Percentiles rank a stretch among this genome's conserved stretches.
These are phyloP conservation scores for Oscheius sp. DNA, from an alignment of 2,888 invertebrate species.

Conservation along the genomic window DNA sequence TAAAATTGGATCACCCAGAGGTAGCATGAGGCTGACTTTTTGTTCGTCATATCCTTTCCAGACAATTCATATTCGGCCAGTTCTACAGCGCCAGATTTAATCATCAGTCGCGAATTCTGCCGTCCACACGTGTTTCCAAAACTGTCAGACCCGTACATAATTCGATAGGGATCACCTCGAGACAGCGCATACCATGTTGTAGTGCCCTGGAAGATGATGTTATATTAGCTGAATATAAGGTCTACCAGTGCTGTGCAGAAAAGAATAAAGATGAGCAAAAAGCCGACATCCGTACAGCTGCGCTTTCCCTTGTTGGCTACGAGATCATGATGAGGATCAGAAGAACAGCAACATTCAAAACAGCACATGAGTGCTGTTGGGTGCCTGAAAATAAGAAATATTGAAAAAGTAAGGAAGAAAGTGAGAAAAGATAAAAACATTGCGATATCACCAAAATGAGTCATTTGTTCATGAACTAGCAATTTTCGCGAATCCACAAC, in stretches of 20 bases:
- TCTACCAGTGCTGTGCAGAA: conserved; percentile 35
- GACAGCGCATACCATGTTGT: conserved; percentile 41
- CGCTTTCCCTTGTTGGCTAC: conserved; percentile 19
- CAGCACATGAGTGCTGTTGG: too few species aligned
- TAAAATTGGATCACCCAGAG: not conserved
- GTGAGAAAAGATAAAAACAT: not conserved
- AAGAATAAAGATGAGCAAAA: conserved; percentile 29
- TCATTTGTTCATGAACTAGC: conserved; percentile 10
- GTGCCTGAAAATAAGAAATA: too few species aligned
- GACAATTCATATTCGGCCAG: conserved; percentile 13
- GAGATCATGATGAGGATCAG: too few species aligned
- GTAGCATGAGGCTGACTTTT: not conserved
- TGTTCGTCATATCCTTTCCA: conserved; percentile 33
- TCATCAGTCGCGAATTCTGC: conserved; percentile 9
- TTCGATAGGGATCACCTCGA: conserved; percentile 79
- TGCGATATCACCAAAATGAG: not conserved
- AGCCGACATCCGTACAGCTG: conserved; percentile 28
- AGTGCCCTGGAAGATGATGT: conserved; percentile 23
- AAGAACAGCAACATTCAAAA: too few species aligned
- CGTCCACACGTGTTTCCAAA: conserved; percentile 92
- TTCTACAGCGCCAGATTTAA: not conserved
- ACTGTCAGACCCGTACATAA: conserved; percentile 91
- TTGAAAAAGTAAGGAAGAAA: too few species aligned
- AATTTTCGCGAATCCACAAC: too few species aligned
- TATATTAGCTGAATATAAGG: not conserved